Conservation (phyloP, 2,888 invertebrate genomes). For the Oscheius sp. region DNA sequence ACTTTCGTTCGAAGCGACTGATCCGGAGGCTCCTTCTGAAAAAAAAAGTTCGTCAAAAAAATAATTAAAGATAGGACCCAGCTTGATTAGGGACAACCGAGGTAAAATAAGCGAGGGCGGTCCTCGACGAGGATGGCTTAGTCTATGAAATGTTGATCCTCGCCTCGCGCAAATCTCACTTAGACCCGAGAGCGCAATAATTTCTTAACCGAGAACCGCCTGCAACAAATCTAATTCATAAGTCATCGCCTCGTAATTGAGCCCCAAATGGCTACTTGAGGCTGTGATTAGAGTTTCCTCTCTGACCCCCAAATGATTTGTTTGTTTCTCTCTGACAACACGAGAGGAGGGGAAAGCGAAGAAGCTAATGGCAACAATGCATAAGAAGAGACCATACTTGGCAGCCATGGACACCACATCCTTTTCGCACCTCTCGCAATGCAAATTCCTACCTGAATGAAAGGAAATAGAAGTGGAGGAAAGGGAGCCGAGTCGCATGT, state of each 20-base stretch:
- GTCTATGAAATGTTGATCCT: conserved; percentile 28
- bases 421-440: no score
- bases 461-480: no score
- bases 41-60: background rate
- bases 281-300: no score
- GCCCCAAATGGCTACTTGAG: background rate
- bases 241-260: conserved; percentile 24
- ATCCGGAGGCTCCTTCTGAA: conserved; percentile 18
- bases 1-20: conserved; percentile 51
- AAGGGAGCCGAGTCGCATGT: no score
- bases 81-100: background rate
- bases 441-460: no score
- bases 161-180: conserved; percentile 24
- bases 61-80: background rate
- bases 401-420: no score
- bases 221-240: conserved; percentile 19
- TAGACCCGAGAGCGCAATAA: conserved; percentile 23
- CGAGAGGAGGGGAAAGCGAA: no score
- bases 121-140: conserved; percentile 21
- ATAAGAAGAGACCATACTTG: no score
- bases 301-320: no score
- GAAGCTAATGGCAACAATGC: no score
- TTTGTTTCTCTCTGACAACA: no score
- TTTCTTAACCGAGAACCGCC: conserved; percentile 14
- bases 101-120: conserved; percentile 9